Percentiles rank a stretch among this genome's conserved stretches.
phyloP scores from a whole-genome alignment of 2,797 vertebrate genomes.

The Iguana delicatissima region DNA sequence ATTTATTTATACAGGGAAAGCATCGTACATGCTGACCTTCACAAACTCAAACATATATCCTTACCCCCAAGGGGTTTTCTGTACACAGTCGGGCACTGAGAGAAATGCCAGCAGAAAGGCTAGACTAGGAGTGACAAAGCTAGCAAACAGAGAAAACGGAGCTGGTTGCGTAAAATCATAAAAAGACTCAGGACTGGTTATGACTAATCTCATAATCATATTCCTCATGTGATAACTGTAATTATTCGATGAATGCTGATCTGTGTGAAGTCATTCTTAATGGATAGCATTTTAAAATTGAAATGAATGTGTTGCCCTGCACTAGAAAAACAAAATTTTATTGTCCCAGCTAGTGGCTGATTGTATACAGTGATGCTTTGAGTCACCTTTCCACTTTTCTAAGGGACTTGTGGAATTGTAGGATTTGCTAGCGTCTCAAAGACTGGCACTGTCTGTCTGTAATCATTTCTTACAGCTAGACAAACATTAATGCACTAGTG shows the following conservation, averaged over 20 bases:
- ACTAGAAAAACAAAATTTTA: neutral
- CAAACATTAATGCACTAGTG: neutral
- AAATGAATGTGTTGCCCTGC: neutral
- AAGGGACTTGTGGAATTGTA: neutral
- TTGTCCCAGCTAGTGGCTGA: too few species aligned
- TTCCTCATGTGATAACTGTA: neutral
- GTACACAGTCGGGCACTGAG: neutral
- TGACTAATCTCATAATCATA: neutral
- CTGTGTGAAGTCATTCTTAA: neutral
- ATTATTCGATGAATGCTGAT: neutral
- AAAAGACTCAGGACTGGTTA: neutral
- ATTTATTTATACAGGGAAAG: constrained; percentile 14
- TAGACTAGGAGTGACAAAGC: neutral
- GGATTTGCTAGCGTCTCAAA: neutral
- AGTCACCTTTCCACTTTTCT: neutral
- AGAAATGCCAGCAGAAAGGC: neutral
- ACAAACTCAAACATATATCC: neutral
- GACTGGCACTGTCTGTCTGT: neutral
- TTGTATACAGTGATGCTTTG: too few species aligned
- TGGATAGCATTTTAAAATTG: neutral
- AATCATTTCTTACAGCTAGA: neutral
- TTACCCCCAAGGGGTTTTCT: neutral
- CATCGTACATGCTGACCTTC: neutral
- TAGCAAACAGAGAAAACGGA: neutral
- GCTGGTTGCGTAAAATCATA: neutral